Base-by-base conservation (phyloP, 1,140 invertebrate species). In the Pseudomyrmex concolor region DNA sequence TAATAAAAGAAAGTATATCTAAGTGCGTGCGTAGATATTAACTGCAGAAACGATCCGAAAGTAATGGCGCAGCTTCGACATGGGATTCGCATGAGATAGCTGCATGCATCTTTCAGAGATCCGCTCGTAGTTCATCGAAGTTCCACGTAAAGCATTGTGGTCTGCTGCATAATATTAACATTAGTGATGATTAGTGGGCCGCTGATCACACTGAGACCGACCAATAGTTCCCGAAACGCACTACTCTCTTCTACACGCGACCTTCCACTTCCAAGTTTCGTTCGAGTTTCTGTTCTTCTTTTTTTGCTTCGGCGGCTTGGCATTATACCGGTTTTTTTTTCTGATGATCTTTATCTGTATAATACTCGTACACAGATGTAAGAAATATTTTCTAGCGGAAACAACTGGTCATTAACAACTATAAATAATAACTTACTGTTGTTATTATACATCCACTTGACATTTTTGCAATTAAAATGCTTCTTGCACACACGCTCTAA, bases 91-190 rank as follows among this genome's bases (percentile, higher is more conserved):
- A 92, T 92, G 92, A 87, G 89, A 91, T 83, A 87, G 82, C 81
- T 91, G 88, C 89, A 91, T 93, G 87, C 89, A 93, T 91, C 91
- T 90, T 83, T 34, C 22, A 54, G 68, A 78, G 86, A 89, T 91
- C 64, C 85, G 77, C 66, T 89, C 82, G 84, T 91, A 89, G 91
- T 90, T 93, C 91, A 93, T 92, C 89, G 87, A 82, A 84, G 85
- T 90, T 92, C 89, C 87, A 90, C 90, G 89, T 90, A 91, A 89
- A 90, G 89, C 89, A 93, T 93, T 93, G 91, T 93, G 89, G 87
- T 86, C 34, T 82, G 87, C 91, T 92, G 92, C 91, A 93, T 93
- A 93, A 93, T 93, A 93, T 93, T 93, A 93, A 92, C 92, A 93
- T 93, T 93, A 93, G 89, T 85, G 89, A 89, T 93, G 92, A 93